Base-by-base conservation (phyloP, 2,888 invertebrate genomes). In the Nesidiocoris tenuis region DNA sequence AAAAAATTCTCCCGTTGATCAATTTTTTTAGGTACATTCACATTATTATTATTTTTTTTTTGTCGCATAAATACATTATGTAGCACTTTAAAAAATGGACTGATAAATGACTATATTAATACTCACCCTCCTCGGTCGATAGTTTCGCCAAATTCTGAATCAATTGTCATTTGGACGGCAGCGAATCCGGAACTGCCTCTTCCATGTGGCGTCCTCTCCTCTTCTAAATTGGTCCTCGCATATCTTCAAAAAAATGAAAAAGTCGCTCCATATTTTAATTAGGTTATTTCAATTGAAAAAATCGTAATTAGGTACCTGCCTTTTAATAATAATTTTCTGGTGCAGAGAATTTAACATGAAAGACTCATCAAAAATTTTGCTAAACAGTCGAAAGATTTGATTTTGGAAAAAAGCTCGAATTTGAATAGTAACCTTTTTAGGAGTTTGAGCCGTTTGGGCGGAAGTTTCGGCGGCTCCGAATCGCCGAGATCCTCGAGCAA, bases 151-250 rank as follows among this genome's bases (percentile, higher is more conserved):
- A 81, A 81, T 66, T 81, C 81, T 24, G 81, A 81, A 56, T 81
- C 81, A 16, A 81, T 80, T 23, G 81, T 81, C 81, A 81, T 81
- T 74, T 81, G 81, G 56, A 80, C 81, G n/a, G 81, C 81, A 1
- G 81, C 81, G 65, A 81, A 81, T 0, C 81, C 81, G 0, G 81
- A 81, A 7, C 80, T 80, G 5, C 81, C 81, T 17, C 81, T 74
- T 16, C 81, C 81, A 18, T 79, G 79, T 5, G 80, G 78, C 12
- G 72, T 71, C 74, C 76, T 25, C 78, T 81, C 81, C 55, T 81
- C 81, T 61, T 81, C 81, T 61, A 80, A 80, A 22, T 81, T 80
- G 56, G 79, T 81, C 71, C 79, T 80, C 16, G 81, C 80, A 63
- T 81, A 81, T 66, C 72, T 72, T 18, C 19, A 59, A 57, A 1